These are phyloP conservation scores for Orussus abietinus DNA, from an alignment of 1,140 invertebrate species.

Conservation along the genomic window DNA sequence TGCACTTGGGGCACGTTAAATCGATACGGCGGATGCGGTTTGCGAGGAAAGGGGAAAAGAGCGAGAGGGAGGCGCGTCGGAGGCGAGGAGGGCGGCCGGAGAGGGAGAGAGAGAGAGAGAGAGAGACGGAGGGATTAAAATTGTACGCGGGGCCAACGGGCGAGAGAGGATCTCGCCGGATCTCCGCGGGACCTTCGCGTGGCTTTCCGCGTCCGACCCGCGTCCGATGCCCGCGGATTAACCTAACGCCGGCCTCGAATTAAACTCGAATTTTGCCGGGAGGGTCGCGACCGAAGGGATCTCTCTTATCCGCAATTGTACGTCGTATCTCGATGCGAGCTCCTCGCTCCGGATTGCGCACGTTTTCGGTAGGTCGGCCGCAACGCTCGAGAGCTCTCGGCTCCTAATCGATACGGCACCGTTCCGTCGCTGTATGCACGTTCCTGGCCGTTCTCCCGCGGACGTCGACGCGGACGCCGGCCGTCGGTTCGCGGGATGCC, in stretches of 20 bases:
- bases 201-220: no score
- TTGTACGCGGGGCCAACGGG: no score
- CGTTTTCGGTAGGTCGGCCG: no score
- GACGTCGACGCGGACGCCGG: slow-evolving; percentile 18
- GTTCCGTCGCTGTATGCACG: slow-evolving; percentile 17
- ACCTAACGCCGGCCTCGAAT: no score
- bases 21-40: slow-evolving; percentile 19
- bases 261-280: no score
- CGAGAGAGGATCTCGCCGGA: no score
- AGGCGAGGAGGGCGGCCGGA: slow-evolving; percentile 5
- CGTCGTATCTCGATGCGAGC: no score
- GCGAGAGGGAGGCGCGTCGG: slow-evolving; percentile 8
- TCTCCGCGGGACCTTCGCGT: slow-evolving; percentile 8
- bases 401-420: slow-evolving; percentile 21
- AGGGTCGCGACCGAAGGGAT: no score
- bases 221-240: no score
- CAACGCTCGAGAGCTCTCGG: slow-evolving; percentile 10
- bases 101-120: not conserved
- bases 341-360: no score
- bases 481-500: no score
- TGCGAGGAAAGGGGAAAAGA: not conserved
- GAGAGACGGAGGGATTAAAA: not conserved
- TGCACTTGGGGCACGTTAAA: slow-evolving; percentile 23
- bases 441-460: slow-evolving; percentile 17
- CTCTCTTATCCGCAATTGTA: no score